Conservation (phyloP, 1,140 invertebrate genomes). For the Melitaea cinxia region DNA sequence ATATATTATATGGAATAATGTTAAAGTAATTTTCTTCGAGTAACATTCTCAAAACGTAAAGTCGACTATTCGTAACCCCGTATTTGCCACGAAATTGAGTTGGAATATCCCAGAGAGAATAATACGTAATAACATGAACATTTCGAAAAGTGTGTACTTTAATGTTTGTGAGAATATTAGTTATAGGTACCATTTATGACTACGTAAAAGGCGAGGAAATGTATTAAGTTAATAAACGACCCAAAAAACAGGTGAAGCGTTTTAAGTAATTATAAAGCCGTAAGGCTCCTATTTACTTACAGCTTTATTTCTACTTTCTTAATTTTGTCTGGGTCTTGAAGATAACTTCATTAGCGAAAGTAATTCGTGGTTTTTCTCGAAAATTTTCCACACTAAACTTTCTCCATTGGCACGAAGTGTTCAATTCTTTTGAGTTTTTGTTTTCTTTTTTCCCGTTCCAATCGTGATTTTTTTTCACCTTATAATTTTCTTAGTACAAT, state of each 20-base stretch:
- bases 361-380: slow-evolving; percentile 42
- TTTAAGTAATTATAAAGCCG: not conserved
- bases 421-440: slow-evolving; percentile 46
- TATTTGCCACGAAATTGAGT: too few relatives aligned
- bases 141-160: too few relatives aligned
- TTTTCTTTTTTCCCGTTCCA: slow-evolving; percentile 13
- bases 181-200: too few relatives aligned
- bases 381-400: slow-evolving; percentile 46
- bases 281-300: slow-evolving; percentile 8
- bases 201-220: not conserved
- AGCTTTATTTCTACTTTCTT: slow-evolving; percentile 44
- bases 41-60: not conserved
- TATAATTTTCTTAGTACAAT: slow-evolving; percentile 23
- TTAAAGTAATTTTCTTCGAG: slow-evolving; percentile 10
- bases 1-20: not conserved
- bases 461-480: not conserved
- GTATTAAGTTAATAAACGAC: not conserved
- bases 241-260: not conserved
- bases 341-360: slow-evolving; percentile 51
- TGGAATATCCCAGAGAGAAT: too few relatives aligned
- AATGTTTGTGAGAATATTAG: too few relatives aligned
- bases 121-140: too few relatives aligned
- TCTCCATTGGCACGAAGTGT: slow-evolving; percentile 51
- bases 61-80: not conserved
- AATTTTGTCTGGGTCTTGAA: slow-evolving; percentile 38